Conservation (phyloP, 2,113 vertebrate species). For the Ctenodactylus gundi region DNA sequence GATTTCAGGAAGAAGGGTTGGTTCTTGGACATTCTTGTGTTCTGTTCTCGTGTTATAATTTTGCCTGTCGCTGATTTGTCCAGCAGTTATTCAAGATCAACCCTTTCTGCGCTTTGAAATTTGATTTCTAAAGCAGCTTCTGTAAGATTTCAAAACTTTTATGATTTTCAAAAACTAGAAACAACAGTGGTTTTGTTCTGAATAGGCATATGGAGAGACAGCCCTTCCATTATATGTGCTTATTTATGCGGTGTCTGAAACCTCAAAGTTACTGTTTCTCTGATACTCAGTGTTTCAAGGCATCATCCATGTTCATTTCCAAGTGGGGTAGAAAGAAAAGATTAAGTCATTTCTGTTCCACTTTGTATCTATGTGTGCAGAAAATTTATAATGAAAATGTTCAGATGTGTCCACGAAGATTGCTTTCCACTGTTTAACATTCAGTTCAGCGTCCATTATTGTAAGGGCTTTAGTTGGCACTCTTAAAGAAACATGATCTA, state of each 20-base stretch:
- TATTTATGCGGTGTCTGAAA: background rate
- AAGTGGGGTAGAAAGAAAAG: background rate
- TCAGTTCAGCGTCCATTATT: background rate
- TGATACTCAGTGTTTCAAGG: constrained; percentile 31
- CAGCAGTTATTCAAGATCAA: background rate
- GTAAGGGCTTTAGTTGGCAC: background rate
- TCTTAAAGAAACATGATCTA: constrained; percentile 14
- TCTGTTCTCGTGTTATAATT: background rate
- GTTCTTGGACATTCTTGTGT: background rate
- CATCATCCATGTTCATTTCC: background rate
- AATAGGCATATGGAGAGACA: background rate
- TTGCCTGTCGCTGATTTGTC: background rate
- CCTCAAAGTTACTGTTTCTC: background rate
- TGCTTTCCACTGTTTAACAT: constrained; percentile 10
- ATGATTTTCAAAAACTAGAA: background rate
- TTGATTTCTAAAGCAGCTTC: constrained; percentile 1
- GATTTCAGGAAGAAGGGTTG: background rate
- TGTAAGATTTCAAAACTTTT: background rate
- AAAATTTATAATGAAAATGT: constrained; percentile 4
- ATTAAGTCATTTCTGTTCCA: background rate
- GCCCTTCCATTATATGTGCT: background rate
- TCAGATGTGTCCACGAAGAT: constrained; percentile 32
- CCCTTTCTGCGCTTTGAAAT: background rate
- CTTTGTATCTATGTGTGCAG: background rate
- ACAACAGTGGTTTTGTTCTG: background rate